These are phyloP conservation scores for Drosophila formosana DNA, from an alignment of 2,888 invertebrate species.

Conservation along the genomic window DNA sequence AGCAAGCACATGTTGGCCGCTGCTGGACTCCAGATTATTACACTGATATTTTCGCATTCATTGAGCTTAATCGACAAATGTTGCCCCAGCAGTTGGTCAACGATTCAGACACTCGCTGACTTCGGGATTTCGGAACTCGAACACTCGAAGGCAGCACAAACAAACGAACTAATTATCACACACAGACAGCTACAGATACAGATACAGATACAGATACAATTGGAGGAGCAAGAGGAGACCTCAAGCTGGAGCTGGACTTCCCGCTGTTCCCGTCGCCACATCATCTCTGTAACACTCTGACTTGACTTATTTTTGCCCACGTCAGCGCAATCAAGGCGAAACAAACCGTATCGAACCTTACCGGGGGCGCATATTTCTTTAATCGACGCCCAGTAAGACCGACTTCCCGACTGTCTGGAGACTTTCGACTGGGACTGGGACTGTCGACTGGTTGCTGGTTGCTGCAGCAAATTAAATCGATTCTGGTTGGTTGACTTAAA, in stretches of 20 bases:
- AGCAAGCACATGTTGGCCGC: slow-evolving; percentile 37
- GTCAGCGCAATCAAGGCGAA: slow-evolving; percentile 73
- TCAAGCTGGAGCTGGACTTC: slow-evolving; percentile 26
- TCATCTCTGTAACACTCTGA: slow-evolving; percentile 48
- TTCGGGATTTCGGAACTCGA: slow-evolving; percentile 39
- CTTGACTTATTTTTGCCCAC: slow-evolving; percentile 51
- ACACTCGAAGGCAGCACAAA: slow-evolving; percentile 60
- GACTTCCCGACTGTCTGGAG: slow-evolving; percentile 32
- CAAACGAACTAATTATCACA: slow-evolving; percentile 78
- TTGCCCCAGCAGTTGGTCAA: slow-evolving; percentile 69
- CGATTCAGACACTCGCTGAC: slow-evolving; percentile 48
- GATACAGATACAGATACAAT: slow-evolving; percentile 12
- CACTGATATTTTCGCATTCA: slow-evolving; percentile 76
- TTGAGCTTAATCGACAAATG: slow-evolving; percentile 77
- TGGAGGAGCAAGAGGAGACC: not conserved
- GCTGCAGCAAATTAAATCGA: slow-evolving; percentile 81
- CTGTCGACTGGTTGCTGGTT: slow-evolving; percentile 37
- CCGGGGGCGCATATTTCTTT: slow-evolving; percentile 73
- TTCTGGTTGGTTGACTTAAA: slow-evolving; percentile 52
- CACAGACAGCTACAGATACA: slow-evolving; percentile 12
- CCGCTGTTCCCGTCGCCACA: slow-evolving; percentile 47
- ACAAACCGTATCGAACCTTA: slow-evolving; percentile 30
- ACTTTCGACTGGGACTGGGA: not conserved
- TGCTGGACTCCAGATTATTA: slow-evolving; percentile 69
- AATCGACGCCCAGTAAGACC: slow-evolving; percentile 71